Conservation (phyloP, 2,888 invertebrate species). For the Ischnura elegans region DNA sequence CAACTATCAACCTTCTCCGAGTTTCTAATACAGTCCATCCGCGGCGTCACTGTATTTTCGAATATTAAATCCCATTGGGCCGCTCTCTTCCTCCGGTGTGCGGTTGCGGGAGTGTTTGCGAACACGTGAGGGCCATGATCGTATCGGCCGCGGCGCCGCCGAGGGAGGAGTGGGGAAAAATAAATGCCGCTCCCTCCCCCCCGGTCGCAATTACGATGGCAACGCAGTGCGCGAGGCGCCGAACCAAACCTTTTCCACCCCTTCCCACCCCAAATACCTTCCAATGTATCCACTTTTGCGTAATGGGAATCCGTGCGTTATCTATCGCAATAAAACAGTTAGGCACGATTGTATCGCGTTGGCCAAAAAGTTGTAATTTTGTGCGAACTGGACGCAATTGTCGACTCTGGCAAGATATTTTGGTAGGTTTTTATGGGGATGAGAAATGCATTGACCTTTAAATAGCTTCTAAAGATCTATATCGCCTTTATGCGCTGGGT, state of each 20-base stretch:
- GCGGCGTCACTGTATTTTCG: not conserved
- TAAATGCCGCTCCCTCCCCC: not conserved
- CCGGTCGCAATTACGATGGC: not conserved
- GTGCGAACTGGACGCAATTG: no score
- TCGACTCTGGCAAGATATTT: no score
- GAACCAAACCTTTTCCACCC: no score
- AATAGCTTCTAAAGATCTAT: no score
- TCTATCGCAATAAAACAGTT: not conserved
- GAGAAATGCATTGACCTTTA: no score
- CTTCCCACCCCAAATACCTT: no score
- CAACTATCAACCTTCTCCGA: not conserved
- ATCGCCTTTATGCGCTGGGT: no score
- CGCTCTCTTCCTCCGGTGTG: not conserved
- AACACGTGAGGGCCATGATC: not conserved
- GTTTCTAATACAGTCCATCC: constrained; percentile 35
- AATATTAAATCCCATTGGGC: not conserved
- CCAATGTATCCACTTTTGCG: not conserved
- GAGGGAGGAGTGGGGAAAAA: no score
- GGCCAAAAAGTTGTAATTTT: no score
- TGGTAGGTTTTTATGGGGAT: no score
- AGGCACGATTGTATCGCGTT: no score
- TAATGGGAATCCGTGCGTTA: not conserved
- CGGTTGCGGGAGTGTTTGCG: not conserved
- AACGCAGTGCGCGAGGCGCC: not conserved
- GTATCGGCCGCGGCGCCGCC: not conserved